Evolutionary conservation across 2,113 vertebrate genomes (phyloP).

Genomic region (Tauraco erythrolophus): DNA sequence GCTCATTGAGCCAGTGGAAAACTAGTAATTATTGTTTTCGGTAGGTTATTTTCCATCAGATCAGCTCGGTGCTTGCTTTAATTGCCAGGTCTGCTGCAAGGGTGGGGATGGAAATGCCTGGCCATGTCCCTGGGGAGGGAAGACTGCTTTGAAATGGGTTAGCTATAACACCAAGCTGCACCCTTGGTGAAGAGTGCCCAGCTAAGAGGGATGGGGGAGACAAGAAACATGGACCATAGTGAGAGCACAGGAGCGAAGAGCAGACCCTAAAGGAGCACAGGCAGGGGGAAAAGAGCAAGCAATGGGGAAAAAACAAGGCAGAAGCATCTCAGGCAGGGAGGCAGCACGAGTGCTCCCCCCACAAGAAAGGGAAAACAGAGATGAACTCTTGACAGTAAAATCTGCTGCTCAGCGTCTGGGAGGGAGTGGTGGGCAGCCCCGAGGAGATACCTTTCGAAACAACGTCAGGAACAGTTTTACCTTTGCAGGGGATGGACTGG

Average conservation of each 20-base stretch:
- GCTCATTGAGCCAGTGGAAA: background rate
- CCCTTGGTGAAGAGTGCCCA: background rate
- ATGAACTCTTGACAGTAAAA: rapidly evolving
- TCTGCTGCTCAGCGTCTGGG: background rate
- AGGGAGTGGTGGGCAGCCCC: background rate
- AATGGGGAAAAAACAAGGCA: background rate
- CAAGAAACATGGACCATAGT: rapidly evolving
- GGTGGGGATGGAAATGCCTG: background rate
- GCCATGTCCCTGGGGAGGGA: background rate
- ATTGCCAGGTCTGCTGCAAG: background rate
- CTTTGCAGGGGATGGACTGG: background rate
- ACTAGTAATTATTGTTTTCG: background rate
- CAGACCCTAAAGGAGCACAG: background rate
- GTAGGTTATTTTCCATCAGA: background rate
- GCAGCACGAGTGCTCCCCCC: background rate
- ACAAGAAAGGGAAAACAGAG: background rate
- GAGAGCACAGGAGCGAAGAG: background rate
- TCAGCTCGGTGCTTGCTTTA: background rate
- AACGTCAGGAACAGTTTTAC: background rate
- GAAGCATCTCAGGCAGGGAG: background rate
- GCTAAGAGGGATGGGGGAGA: background rate
- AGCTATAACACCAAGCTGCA: rapidly evolving
- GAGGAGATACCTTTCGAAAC: background rate
- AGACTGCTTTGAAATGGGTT: background rate
- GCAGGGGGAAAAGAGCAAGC: background rate